Conservation (phyloP, 2,797 vertebrate species). For the Cygnus olor region DNA sequence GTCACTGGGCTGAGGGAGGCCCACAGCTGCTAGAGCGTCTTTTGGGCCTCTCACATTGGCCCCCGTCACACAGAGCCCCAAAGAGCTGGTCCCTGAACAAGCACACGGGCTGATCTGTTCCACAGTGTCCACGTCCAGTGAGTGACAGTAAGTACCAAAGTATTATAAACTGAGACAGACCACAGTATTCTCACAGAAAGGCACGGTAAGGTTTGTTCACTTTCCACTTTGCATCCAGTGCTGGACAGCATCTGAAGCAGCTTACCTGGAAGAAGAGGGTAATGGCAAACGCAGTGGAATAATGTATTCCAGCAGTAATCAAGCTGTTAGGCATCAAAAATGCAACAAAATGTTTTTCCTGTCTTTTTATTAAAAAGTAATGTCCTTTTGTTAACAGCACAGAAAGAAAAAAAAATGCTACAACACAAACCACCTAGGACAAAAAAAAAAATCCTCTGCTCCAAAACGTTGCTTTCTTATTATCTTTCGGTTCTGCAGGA, state of each 20-base stretch:
- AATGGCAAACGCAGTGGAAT: neutral
- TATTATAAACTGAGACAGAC: neutral
- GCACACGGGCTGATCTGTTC: neutral
- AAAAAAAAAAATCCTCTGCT: constrained; percentile 62
- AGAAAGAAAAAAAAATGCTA: constrained; percentile 64
- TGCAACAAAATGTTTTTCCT: constrained; percentile 32
- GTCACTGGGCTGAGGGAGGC: rapidly evolving
- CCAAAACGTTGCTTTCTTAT: neutral
- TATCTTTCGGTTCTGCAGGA: neutral
- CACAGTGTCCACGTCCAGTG: rapidly evolving
- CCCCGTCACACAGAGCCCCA: neutral
- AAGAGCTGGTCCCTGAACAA: rapidly evolving
- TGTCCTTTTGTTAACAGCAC: constrained; percentile 77
- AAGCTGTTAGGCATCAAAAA: constrained; percentile 4
- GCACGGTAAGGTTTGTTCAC: rapidly evolving
- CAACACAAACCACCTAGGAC: constrained; percentile 79
- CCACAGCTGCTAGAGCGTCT: neutral
- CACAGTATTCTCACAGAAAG: rapidly evolving
- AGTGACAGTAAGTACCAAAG: neutral
- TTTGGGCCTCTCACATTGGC: rapidly evolving
- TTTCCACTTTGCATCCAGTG: rapidly evolving
- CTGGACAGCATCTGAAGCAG: neutral
- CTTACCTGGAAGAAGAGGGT: neutral
- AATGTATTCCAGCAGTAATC: neutral
- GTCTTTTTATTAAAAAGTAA: constrained; percentile 81